Conservation (phyloP, 2,888 invertebrate species). For the Calephelis perditalis region DNA sequence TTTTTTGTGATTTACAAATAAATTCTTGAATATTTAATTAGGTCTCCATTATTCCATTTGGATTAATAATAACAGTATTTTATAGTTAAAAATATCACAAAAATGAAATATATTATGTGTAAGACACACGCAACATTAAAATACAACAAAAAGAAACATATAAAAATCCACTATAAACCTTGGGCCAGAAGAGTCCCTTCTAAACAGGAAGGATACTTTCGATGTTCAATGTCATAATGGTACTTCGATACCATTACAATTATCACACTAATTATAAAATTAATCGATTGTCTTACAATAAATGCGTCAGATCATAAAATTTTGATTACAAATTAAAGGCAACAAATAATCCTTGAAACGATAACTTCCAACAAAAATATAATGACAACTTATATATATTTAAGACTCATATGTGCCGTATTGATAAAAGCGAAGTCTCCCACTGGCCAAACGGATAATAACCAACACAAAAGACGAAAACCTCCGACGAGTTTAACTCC, state of each 20-base stretch:
- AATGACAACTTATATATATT: conserved; percentile 69
- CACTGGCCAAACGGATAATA: conserved; percentile 47
- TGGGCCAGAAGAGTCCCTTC: conserved; percentile 76
- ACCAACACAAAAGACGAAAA: conserved; percentile 62
- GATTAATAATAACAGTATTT: conserved; percentile 78
- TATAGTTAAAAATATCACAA: conserved; percentile 80
- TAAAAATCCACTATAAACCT: conserved; percentile 77
- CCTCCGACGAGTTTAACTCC: conserved; percentile 74
- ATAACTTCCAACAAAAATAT: conserved; percentile 74
- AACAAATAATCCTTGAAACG: conserved; percentile 70
- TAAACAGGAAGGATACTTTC: conserved; percentile 79
- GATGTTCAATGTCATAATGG: conserved; percentile 76
- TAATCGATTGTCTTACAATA: conserved; percentile 78
- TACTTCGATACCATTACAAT: conserved; percentile 75
- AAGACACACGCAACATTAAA: conserved; percentile 79
- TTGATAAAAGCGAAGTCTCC: conserved; percentile 71
- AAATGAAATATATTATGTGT: conserved; percentile 80
- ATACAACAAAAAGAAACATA: conserved; percentile 77
- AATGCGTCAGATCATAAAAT: conserved; percentile 79
- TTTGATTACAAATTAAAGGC: conserved; percentile 73
- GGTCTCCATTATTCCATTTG: conserved; percentile 77
- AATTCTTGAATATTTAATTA: conserved; percentile 79
- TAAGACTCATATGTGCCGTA: conserved; percentile 72
- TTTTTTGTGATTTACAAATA: conserved; percentile 79
- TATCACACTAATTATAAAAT: conserved; percentile 79